Conservation (phyloP, 2,888 invertebrate genomes). For the Clunio marinus region DNA sequence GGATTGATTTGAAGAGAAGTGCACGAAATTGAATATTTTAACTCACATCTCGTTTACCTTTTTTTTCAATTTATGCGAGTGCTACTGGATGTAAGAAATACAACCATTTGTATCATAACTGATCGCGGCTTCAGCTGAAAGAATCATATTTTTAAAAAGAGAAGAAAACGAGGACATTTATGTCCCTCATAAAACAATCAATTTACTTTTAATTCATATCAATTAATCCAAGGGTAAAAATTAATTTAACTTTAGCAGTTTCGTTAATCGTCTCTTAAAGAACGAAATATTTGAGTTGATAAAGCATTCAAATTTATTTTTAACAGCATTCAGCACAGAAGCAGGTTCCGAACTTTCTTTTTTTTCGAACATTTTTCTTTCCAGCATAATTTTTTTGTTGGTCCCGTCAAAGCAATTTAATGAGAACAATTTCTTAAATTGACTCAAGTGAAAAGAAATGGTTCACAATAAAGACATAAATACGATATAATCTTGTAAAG, state of each 20-base stretch:
- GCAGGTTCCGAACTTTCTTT: slow-evolving; percentile 14
- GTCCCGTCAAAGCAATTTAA: no score
- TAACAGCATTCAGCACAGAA: slow-evolving; percentile 1
- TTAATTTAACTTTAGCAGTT: not conserved
- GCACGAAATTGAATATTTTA: slow-evolving; percentile 34
- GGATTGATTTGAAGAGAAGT: slow-evolving; percentile 37
- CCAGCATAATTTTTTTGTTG: no score
- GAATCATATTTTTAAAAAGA: not conserved
- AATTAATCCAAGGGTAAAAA: no score
- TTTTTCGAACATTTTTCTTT: no score
- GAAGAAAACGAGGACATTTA: not conserved
- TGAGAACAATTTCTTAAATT: no score
- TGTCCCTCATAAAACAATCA: not conserved
- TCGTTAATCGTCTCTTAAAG: no score
- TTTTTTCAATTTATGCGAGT: not conserved
- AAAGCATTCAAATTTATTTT: no score
- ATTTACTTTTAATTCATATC: slow-evolving; percentile 1
- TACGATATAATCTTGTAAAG: no score
- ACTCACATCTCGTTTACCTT: not conserved
- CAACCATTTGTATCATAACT: not conserved
- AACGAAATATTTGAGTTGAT: no score
- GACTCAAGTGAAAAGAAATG: no score
- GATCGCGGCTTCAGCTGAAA: not conserved
- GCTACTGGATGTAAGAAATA: not conserved
- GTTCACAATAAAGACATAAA: no score